Percentiles rank a stretch among this genome's conserved stretches.
These are phyloP conservation scores for Orius insidiosus DNA, from an alignment of 1,140 invertebrate species.

Conservation along the genomic window DNA sequence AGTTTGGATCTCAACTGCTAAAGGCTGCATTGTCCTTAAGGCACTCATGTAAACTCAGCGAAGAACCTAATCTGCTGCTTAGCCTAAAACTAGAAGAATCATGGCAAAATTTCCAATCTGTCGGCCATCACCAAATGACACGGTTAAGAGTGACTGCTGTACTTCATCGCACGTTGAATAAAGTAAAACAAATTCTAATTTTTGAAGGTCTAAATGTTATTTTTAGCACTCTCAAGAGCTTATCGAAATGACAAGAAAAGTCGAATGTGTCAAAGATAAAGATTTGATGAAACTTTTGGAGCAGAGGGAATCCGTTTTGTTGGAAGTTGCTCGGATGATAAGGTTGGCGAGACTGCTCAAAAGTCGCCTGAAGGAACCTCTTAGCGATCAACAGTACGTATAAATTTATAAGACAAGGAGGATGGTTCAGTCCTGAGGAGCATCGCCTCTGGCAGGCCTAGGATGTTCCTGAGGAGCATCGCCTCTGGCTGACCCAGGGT, in stretches of 20 bases:
- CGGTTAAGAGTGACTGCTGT: conserved; percentile 55
- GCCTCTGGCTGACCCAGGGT: no score
- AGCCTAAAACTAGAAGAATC: conserved; percentile 38
- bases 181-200: conserved; percentile 27
- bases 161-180: conserved; percentile 55
- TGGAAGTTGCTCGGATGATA: conserved; percentile 55
- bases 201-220: conserved; percentile 1
- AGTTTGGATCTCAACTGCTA: conserved; percentile 58
- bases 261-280: conserved; percentile 6
- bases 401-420: no score
- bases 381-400: conserved; percentile 29
- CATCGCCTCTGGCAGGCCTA: neutral
- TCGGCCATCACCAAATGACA: conserved; percentile 60
- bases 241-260: conserved; percentile 30
- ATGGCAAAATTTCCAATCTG: conserved; percentile 49
- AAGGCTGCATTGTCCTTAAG: conserved; percentile 55
- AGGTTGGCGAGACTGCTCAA: conserved; percentile 47
- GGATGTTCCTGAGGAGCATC: no score
- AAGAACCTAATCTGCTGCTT: conserved; percentile 35
- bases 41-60: conserved; percentile 47
- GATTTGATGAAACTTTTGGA: conserved; percentile 30
- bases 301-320: conserved; percentile 45
- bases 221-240: conserved; percentile 37
- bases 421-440: neutral
- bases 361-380: conserved; percentile 44